These are phyloP conservation scores for Phasia obesa DNA, from an alignment of 2,888 invertebrate species.

Conservation along the genomic window DNA sequence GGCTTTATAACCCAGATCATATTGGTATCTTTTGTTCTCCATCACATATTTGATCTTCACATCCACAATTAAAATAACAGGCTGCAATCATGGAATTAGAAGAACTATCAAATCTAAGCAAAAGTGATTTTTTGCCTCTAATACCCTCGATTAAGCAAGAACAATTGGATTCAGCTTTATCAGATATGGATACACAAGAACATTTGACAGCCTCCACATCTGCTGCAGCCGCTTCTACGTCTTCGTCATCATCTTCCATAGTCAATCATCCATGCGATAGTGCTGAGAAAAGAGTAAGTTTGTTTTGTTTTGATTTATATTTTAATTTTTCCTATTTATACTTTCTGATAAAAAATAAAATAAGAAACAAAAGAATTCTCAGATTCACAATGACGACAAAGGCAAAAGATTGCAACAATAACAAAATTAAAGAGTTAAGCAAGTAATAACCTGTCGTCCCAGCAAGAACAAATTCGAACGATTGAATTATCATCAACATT, in stretches of 20 bases:
- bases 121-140: slow-evolving; percentile 81
- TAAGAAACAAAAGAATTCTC: neutral
- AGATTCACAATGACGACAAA: slow-evolving; percentile 14
- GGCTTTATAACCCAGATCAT: neutral
- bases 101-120: slow-evolving; percentile 80
- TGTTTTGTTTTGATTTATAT: too few species aligned
- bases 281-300: slow-evolving; percentile 82
- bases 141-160: slow-evolving; percentile 82
- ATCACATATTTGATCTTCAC: slow-evolving; percentile 2
- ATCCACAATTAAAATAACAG: slow-evolving; percentile 5
- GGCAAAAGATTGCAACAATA: neutral
- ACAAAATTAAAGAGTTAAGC: too few species aligned
- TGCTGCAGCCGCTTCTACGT: slow-evolving; percentile 75
- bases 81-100: slow-evolving; percentile 79
- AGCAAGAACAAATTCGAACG: too few species aligned
- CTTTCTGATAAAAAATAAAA: neutral
- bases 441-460: too few species aligned
- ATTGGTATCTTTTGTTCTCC: neutral
- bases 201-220: slow-evolving; percentile 76
- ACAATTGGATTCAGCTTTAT: slow-evolving; percentile 78
- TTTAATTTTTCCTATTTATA: too few species aligned
- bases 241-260: slow-evolving; percentile 75
- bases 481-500: too few species aligned
- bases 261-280: slow-evolving; percentile 82
- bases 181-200: slow-evolving; percentile 76